A percentile compares a stretch with the other conserved stretches of the same genome.
Conservation (phyloP, 2,888 invertebrate genomes). For the Crossocerus cetratus region DNA sequence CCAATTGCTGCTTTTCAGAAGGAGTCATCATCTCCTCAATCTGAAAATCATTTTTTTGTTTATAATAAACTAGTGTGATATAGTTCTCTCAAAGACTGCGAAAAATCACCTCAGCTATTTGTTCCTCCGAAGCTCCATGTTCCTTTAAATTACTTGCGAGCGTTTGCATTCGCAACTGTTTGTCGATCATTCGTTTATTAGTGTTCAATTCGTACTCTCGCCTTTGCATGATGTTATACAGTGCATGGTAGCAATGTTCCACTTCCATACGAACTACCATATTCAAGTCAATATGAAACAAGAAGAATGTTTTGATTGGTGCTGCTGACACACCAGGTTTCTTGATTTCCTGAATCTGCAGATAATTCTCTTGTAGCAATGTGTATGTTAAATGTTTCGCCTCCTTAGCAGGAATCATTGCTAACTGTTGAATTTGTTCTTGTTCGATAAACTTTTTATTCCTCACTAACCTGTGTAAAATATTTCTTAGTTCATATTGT, state of each 20-base stretch:
- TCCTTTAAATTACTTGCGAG: constrained; percentile 88
- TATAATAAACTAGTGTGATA: constrained; percentile 52
- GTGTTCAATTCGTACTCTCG: constrained; percentile 82
- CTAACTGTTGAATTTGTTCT: constrained; percentile 92
- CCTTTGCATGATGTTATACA: constrained; percentile 84
- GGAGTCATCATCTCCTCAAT: constrained; percentile 92
- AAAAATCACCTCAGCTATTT: constrained; percentile 85
- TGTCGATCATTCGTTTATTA: constrained; percentile 90
- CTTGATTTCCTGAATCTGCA: constrained; percentile 85
- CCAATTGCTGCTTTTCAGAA: constrained; percentile 87
- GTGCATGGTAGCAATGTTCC: constrained; percentile 84
- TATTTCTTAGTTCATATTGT: neutral
- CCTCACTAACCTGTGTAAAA: constrained; percentile 83
- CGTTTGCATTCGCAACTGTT: constrained; percentile 90
- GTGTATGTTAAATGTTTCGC: constrained; percentile 92
- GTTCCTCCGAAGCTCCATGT: constrained; percentile 87
- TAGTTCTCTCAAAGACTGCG: neutral
- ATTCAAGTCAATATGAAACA: constrained; percentile 86
- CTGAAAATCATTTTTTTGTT: constrained; percentile 76
- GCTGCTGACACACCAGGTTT: constrained; percentile 84
- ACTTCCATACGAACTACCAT: constrained; percentile 84
- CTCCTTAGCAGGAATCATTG: constrained; percentile 96
- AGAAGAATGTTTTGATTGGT: constrained; percentile 88
- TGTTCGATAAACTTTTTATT: constrained; percentile 91
- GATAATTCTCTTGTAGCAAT: constrained; percentile 88